Evolutionary conservation across 2,888 invertebrate genomes (phyloP), one percentile per base, ranked within the genome.

Genomic region (Acleris holmiana): DNA sequence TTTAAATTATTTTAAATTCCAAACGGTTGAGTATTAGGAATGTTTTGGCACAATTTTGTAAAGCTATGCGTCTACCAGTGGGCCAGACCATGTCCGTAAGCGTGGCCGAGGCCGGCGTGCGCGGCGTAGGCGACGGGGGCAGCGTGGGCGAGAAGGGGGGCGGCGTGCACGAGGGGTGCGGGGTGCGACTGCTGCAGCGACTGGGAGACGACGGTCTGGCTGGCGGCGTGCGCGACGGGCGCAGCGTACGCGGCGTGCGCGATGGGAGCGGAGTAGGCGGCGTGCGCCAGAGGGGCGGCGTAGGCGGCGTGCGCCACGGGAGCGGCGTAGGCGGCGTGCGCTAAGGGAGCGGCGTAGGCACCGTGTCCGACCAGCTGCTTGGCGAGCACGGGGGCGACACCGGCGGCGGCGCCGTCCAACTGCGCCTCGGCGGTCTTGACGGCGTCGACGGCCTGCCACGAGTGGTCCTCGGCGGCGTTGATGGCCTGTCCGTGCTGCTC

Each of bases 401-500:
- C 91, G 40, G 91, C 91, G 76, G 91, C 88, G 72, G 89, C 89
- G 63, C 91, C 91, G 76, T 92, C 91, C 55, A 89, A 69, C 71
- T 88, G 86, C 72, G 91, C 91, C 73, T 89, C 83, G 1, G 76
- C 85, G 79, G 91, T 91, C 82, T 89, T 86, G 65, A 81, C 91
- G 68, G 92, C 89, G 69, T 91, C 91, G 41, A 91, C 83, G 44
- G 88, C 86, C 71, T 89, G 89, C 90, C 92, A 92, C 23, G 89
- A 88, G 83, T 91, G 87, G 77, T 90, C 91, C 68, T 86, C 90
- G 62, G 91, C 93, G 73, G 91, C 89, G 85, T 93, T 91, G 77
- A 89, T 76, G 70, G 89, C 91, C 71, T 82, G 88, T 62, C 90
- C 91, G 57, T 90, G 90, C 76, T 87, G 74, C 69, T 92, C 93